These are phyloP conservation scores for Magallana nippona DNA, from an alignment of 2,888 invertebrate species.

Conservation along the genomic window DNA sequence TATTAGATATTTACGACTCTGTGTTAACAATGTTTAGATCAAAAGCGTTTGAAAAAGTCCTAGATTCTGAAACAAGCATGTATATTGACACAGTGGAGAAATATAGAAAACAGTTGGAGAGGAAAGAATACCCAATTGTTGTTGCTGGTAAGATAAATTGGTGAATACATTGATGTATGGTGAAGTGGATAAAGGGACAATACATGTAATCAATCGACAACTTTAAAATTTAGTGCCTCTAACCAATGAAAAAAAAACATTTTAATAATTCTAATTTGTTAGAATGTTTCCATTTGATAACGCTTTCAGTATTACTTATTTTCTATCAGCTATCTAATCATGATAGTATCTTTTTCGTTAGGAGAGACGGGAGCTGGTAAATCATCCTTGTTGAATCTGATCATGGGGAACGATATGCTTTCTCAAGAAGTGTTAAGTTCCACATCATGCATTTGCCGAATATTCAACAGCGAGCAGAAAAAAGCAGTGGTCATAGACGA, in stretches of 20 bases:
- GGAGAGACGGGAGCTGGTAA: slow-evolving; percentile 76
- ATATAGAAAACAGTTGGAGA: slow-evolving; percentile 54
- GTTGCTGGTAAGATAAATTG: slow-evolving; percentile 57
- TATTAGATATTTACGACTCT: slow-evolving; percentile 56
- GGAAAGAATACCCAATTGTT: slow-evolving; percentile 64
- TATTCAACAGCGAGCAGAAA: slow-evolving; percentile 54
- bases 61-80: slow-evolving; percentile 51
- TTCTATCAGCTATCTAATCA: too few species aligned
- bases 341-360: too few species aligned
- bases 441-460: slow-evolving; percentile 68
- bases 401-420: slow-evolving; percentile 69
- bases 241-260: too few species aligned
- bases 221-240: too few species aligned
- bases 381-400: slow-evolving; percentile 72
- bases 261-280: too few species aligned
- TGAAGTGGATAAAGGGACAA: too few species aligned
- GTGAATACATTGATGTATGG: too few species aligned
- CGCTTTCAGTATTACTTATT: too few species aligned
- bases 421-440: slow-evolving; percentile 71
- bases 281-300: too few species aligned
- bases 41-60: slow-evolving; percentile 41
- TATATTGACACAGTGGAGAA: slow-evolving; percentile 45
- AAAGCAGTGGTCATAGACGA: slow-evolving; percentile 46
- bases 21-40: slow-evolving; percentile 52
- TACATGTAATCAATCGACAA: too few species aligned